phyloP scores from a whole-genome alignment of 1,140 invertebrate genomes.

The Drosophila rhopaloa region DNA sequence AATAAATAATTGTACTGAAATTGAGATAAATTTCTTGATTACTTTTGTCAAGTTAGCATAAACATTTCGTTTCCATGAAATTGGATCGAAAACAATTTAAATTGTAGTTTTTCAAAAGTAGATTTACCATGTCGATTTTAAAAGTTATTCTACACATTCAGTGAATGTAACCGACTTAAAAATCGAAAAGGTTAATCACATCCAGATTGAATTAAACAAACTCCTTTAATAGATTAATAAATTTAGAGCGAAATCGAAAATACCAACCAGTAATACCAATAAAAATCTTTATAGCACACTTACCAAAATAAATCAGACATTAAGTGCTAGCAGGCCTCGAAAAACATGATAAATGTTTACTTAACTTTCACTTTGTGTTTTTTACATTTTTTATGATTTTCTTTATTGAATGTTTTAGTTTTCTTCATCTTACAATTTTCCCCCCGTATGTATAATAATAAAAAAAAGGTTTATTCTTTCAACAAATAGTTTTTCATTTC shows the following conservation, averaged over 20 bases:
- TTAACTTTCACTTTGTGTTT: not conserved
- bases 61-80: not conserved
- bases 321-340: not conserved
- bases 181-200: not conserved
- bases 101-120: not conserved
- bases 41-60: not conserved
- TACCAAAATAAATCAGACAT: not conserved
- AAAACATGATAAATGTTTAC: not conserved
- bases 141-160: constrained; percentile 29
- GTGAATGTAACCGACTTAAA: constrained; percentile 17
- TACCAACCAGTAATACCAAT: not conserved
- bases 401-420: constrained; percentile 62
- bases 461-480: constrained; percentile 77
- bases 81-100: not conserved
- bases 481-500: constrained; percentile 72
- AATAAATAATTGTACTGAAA: not conserved
- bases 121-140: not conserved
- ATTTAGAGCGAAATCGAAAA: not conserved
- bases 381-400: constrained; percentile 58
- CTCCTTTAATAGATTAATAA: not conserved
- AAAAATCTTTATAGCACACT: not conserved
- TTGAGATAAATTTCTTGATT: too few species aligned
- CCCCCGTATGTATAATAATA: constrained; percentile 62
- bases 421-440: constrained; percentile 58
- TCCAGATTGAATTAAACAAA: not conserved